phyloP scores from a whole-genome alignment of 2,888 invertebrate genomes.

The Petrophora chlorosata region DNA sequence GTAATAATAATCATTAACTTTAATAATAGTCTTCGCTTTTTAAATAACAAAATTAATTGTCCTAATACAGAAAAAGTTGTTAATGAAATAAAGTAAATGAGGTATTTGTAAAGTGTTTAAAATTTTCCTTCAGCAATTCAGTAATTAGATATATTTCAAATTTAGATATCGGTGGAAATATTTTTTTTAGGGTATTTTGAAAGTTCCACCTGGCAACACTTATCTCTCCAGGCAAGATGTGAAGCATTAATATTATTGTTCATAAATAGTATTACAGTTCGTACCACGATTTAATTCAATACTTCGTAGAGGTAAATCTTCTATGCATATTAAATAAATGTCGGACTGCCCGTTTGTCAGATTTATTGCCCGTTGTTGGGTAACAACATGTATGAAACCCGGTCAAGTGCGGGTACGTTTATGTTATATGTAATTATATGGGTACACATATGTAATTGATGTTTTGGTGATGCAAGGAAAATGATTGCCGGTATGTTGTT shows the following conservation, averaged over 20 bases:
- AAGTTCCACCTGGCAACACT: slow-evolving; percentile 38
- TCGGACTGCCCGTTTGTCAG: slow-evolving; percentile 61
- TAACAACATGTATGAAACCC: slow-evolving; percentile 38
- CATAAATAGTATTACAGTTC: slow-evolving; percentile 67
- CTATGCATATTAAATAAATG: slow-evolving; percentile 78
- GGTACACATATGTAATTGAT: slow-evolving; percentile 10
- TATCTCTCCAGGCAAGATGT: slow-evolving; percentile 38
- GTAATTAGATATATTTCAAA: no score
- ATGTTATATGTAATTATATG: slow-evolving; percentile 18
- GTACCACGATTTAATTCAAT: slow-evolving; percentile 76
- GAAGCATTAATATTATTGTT: slow-evolving; percentile 58
- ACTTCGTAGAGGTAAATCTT: slow-evolving; percentile 76
- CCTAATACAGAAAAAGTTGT: no score
- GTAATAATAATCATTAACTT: no score
- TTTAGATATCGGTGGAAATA: no score
- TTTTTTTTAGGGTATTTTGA: no score
- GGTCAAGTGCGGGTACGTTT: slow-evolving; percentile 28
- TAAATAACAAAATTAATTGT: no score
- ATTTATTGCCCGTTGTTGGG: slow-evolving; percentile 64
- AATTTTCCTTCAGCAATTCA: no score
- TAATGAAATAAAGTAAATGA: no score
- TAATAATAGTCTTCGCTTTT: no score
- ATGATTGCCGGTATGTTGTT: slow-evolving; percentile 3
- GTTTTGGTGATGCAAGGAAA: slow-evolving; percentile 14
- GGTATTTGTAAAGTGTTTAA: no score